Evolutionary conservation across 2,797 vertebrate genomes (phyloP).

Genomic region (Prunella strophiata): DNA sequence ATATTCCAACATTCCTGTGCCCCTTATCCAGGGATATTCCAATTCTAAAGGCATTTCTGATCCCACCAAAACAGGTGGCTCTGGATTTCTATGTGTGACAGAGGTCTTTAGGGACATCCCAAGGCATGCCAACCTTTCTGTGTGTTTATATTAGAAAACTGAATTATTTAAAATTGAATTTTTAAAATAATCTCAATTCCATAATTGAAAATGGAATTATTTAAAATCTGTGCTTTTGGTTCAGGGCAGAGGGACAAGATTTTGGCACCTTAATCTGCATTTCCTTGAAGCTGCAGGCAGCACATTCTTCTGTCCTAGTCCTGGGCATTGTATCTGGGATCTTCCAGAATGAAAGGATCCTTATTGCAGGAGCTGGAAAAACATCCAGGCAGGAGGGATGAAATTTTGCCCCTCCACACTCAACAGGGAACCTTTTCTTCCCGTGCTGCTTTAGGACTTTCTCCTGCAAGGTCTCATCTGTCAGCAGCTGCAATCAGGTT

Average conservation of each 20-base stretch:
- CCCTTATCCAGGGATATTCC: not conserved
- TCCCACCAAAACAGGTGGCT: not conserved
- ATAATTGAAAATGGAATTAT: not conserved
- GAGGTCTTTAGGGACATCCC: not conserved
- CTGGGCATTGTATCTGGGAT: not conserved
- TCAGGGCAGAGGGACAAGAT: not conserved
- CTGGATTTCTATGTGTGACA: not conserved
- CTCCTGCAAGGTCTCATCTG: slow-evolving; percentile 36
- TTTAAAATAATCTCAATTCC: not conserved
- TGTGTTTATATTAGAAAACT: not conserved
- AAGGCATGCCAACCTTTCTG: not conserved
- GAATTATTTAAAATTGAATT: not conserved
- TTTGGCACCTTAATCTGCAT: not conserved
- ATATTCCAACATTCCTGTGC: not conserved
- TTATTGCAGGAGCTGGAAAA: not conserved
- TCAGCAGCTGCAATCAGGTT: slow-evolving; percentile 47
- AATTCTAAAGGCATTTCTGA: not conserved
- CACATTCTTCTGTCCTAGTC: not conserved
- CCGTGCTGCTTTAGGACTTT: not conserved
- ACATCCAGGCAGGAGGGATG: slow-evolving; percentile 1
- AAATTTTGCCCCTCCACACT: not conserved
- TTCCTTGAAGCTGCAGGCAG: not conserved
- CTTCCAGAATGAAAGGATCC: not conserved
- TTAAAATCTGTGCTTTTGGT: not conserved
- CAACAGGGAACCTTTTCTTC: slow-evolving; percentile 60